phyloP scores from a whole-genome alignment of 2,113 vertebrate genomes.

The Odocoileus virginianus region DNA sequence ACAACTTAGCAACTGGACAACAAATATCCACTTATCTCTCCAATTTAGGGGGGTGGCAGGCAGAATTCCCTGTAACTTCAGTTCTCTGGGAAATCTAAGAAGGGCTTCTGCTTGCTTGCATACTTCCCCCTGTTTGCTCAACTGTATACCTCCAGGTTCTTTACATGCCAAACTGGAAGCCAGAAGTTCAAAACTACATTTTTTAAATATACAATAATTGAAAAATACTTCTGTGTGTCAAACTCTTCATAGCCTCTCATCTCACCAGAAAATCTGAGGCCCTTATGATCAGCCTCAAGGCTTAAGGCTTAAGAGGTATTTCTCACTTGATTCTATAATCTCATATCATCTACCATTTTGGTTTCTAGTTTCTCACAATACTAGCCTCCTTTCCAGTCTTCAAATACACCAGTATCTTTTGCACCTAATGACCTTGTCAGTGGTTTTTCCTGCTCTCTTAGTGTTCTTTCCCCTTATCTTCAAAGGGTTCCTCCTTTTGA shows the following conservation, averaged over 20 bases:
- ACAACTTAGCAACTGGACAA: background rate
- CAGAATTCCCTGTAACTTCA: background rate
- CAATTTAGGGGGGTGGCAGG: background rate
- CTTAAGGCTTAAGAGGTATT: background rate
- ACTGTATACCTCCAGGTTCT: background rate
- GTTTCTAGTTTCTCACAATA: background rate
- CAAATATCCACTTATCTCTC: background rate
- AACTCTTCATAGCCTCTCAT: background rate
- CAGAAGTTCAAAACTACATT: background rate
- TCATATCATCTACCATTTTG: background rate
- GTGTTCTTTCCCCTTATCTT: background rate
- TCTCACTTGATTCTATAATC: background rate
- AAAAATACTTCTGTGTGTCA: background rate
- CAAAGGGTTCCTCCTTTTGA: background rate
- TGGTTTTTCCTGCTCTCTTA: background rate
- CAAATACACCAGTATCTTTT: background rate
- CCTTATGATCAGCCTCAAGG: background rate
- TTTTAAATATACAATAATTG: background rate
- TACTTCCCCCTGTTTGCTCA: background rate
- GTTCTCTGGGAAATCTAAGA: background rate
- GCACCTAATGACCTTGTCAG: background rate
- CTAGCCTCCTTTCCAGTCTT: background rate
- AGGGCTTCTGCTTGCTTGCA: background rate
- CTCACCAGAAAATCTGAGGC: background rate
- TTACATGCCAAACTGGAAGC: background rate